These are phyloP conservation scores for Pyrrhia umbra DNA, from an alignment of 2,888 invertebrate genomes.

Conservation along the genomic window DNA sequence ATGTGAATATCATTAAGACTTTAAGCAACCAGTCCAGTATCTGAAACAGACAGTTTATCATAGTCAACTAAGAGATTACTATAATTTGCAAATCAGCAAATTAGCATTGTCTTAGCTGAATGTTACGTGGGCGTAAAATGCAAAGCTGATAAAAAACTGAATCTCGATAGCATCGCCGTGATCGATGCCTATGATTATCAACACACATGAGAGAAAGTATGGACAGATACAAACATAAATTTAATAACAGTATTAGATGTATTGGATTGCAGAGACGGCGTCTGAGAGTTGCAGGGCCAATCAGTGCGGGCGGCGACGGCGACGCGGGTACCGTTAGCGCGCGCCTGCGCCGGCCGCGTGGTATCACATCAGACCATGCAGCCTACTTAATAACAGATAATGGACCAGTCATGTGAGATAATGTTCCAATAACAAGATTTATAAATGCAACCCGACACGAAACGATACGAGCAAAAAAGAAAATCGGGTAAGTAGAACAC, in stretches of 20 bases:
- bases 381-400: slow-evolving; percentile 82
- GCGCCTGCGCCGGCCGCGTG: slow-evolving; percentile 71
- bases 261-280: slow-evolving; percentile 85
- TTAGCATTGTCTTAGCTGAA: slow-evolving; percentile 49
- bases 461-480: slow-evolving; percentile 39
- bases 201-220: slow-evolving; percentile 85
- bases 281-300: slow-evolving; percentile 83
- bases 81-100: slow-evolving; percentile 65
- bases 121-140: slow-evolving; percentile 74
- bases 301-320: slow-evolving; percentile 71
- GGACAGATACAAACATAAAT: slow-evolving; percentile 81
- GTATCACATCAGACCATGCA: slow-evolving; percentile 75
- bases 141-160: slow-evolving; percentile 76
- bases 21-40: slow-evolving; percentile 1
- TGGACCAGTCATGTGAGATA: slow-evolving; percentile 76
- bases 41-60: slow-evolving; percentile 4
- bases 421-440: slow-evolving; percentile 63
- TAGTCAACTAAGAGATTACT: slow-evolving; percentile 28
- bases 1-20: neutral
- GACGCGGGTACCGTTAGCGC: slow-evolving; percentile 80
- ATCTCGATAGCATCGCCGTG: slow-evolving; percentile 76
- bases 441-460: slow-evolving; percentile 47
- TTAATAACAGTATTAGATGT: slow-evolving; percentile 88
- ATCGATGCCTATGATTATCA: slow-evolving; percentile 83
- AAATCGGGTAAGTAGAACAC: slow-evolving; percentile 57